Evolutionary conservation across 2,888 invertebrate genomes (phyloP).

Genomic region (Oscheius sp.): DNA sequence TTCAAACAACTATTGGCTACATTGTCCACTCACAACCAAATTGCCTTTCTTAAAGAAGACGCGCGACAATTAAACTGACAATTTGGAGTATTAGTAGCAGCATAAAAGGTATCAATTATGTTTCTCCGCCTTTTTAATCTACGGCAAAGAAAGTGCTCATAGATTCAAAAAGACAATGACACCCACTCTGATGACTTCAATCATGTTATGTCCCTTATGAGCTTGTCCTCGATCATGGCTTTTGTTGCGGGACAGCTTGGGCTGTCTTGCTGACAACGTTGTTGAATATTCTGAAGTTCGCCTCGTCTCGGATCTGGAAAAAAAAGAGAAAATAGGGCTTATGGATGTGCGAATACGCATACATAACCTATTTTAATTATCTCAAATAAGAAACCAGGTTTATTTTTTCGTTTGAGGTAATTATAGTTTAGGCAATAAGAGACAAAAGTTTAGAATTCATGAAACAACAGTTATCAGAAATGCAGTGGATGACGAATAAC

Average conservation of each 20-base stretch:
- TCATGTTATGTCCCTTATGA: constrained; percentile 24
- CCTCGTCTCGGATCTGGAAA: constrained; percentile 20
- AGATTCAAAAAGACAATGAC: neutral
- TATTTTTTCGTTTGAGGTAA: no score
- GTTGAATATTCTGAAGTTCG: constrained; percentile 15
- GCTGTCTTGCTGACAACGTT: constrained; percentile 25
- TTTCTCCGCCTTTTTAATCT: neutral
- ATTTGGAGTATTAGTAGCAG: constrained; percentile 9
- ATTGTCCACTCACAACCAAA: no score
- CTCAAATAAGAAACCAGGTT: no score
- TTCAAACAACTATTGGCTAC: constrained; percentile 32
- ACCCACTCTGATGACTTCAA: constrained; percentile 31
- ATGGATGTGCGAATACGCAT: no score
- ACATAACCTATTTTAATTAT: no score
- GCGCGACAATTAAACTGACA: constrained; percentile 1
- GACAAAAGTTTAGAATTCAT: neutral
- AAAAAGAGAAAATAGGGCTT: no score
- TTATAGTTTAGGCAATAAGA: no score
- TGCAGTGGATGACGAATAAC: neutral
- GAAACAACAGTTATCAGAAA: neutral
- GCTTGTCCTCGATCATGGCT: constrained; percentile 19
- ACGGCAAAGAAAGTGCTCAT: no score
- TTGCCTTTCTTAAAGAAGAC: no score
- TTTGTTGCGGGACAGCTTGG: constrained; percentile 30
- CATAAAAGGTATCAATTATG: neutral